Percentiles rank a stretch among this genome's conserved stretches.
Evolutionary conservation across 2,797 vertebrate genomes (phyloP).

Genomic region (Numenius phaeopus): DNA sequence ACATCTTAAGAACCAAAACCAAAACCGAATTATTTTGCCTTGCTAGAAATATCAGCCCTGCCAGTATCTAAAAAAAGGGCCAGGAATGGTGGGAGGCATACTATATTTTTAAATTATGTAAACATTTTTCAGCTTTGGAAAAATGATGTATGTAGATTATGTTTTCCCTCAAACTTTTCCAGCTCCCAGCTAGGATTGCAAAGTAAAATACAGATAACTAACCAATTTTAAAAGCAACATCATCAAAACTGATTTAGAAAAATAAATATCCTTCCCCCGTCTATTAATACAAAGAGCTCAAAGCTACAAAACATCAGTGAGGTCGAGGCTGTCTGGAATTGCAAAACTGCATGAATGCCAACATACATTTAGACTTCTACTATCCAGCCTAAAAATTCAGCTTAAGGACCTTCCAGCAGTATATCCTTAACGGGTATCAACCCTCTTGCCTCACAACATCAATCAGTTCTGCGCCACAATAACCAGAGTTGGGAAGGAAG

Average conservation of each 20-base stretch:
- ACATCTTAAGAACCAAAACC: not conserved
- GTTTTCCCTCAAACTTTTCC: not conserved
- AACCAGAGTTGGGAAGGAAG: not conserved
- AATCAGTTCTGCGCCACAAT: not conserved
- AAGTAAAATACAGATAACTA: not conserved
- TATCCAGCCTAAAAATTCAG: not conserved
- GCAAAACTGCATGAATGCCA: not conserved
- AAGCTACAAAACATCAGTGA: not conserved
- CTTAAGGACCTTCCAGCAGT: not conserved
- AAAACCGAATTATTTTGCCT: not conserved
- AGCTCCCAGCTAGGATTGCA: not conserved
- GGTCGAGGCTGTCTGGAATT: not conserved
- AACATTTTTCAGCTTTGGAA: slow-evolving; percentile 20
- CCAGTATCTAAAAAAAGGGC: not conserved
- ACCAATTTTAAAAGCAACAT: not conserved
- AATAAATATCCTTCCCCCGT: not conserved
- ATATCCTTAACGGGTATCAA: not conserved
- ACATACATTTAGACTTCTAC: not conserved
- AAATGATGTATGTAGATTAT: not conserved
- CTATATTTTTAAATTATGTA: not conserved
- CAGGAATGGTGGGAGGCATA: not conserved
- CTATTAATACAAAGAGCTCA: not conserved
- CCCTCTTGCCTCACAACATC: not conserved
- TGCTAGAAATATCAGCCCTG: not conserved
- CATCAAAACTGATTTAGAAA: not conserved